Conservation (phyloP, 1,140 invertebrate genomes). For the Drosophila lacteicornis region DNA sequence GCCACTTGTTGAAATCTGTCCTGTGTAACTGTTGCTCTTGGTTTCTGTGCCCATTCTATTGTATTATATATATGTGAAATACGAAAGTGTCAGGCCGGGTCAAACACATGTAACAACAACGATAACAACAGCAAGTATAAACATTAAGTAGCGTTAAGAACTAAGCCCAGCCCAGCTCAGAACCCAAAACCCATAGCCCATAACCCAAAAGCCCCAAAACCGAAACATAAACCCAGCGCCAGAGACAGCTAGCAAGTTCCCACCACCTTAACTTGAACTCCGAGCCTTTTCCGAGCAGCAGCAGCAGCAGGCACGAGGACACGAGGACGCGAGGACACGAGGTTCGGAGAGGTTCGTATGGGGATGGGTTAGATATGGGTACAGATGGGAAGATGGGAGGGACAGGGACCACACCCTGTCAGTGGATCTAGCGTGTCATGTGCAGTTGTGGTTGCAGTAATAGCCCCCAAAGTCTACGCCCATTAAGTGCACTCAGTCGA, state of each 20-base stretch:
- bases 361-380: constrained; percentile 1
- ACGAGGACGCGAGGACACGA: constrained; percentile 1
- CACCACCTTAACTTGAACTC: constrained; percentile 2
- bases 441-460: constrained; percentile 5
- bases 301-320: background rate
- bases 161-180: constrained; percentile 18
- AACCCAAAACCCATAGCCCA: background rate
- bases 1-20: constrained; percentile 83
- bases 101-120: constrained; percentile 55
- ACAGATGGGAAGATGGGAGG: background rate
- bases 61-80: constrained; percentile 77
- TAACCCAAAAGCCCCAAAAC: constrained; percentile 9
- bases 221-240: constrained; percentile 4
- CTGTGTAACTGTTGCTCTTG: constrained; percentile 83
- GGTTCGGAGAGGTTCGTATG: constrained; percentile 8
- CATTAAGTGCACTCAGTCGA: background rate
- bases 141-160: constrained; percentile 29
- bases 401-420: constrained; percentile 23
- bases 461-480: background rate
- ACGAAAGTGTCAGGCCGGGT: constrained; percentile 80
- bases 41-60: constrained; percentile 85
- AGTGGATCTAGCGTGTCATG: constrained; percentile 26
- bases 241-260: background rate
- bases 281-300: constrained; percentile 1
- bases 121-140: constrained; percentile 51